Base-by-base conservation (phyloP, 2,888 invertebrate species). In the Pimpla rufipes region DNA sequence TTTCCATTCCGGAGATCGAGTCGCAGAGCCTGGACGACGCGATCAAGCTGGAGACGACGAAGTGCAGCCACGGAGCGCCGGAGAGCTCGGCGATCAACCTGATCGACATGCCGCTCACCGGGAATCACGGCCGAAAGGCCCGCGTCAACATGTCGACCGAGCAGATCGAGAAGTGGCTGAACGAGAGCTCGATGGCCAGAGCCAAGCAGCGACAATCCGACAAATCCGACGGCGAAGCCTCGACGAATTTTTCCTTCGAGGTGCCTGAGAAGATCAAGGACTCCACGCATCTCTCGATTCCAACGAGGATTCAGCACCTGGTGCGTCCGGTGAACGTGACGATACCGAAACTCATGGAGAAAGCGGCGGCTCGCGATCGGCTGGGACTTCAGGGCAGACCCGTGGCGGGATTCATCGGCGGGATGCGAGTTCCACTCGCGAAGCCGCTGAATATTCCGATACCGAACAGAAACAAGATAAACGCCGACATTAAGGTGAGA, bases 131-230 rank as follows among this genome's bases (percentile, higher is more conserved):
- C 18, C 94, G 94, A 29, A 94, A 95, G 90, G 95, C 95, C 18
- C 95, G 95, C 89, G 95, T 96, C 0, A 96, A 96, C 88, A 96
- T 96, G 96, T 96, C 96, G 0, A 95, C 95, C 47, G 96, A 96
- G 88, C 95, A 96, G 91, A 96, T 96, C 57, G 96, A 96, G 86
- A 95, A 96, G 87, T 96, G 96, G 96, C 87, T 95, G 6, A 94
- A 94, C 78, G 95, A 95, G 86, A 95, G 95, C 85, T 94, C 94
- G 1, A 92, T 94, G 10, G 84, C 84, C 21, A 52, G 81, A 11
- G 94, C 94, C 79, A 94, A 94, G 35, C 92, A 93, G 76, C 90
- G 90, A n/a, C n/a, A n/a, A n/a, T n/a, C n/a, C 11, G 91, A 91
- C 77, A 93, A 93, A 70, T 86, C 90, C 1, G 93, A 93, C 66